These are phyloP conservation scores for Protonemura montana DNA, from an alignment of 2,888 invertebrate species.

Conservation along the genomic window DNA sequence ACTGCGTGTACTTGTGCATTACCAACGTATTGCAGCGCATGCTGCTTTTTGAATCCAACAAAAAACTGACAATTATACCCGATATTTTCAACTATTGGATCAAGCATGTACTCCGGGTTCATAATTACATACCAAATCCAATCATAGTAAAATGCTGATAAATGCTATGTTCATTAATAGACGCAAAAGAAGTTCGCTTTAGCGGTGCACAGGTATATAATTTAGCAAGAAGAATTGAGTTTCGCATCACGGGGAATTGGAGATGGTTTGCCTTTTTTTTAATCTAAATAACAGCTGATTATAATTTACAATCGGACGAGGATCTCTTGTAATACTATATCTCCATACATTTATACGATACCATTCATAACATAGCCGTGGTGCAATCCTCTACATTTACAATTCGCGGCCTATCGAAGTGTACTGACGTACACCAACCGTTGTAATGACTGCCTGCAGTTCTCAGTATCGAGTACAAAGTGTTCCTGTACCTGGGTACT, in stretches of 20 bases:
- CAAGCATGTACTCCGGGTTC: slow-evolving; percentile 25
- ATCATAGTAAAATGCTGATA: background rate
- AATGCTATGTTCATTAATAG: background rate
- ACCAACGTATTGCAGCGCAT: too few relatives aligned
- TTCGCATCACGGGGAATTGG: background rate
- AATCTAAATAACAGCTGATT: background rate
- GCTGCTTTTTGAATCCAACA: background rate
- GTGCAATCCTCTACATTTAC: background rate
- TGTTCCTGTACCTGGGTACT: background rate
- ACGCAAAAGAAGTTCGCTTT: background rate
- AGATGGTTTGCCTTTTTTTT: background rate
- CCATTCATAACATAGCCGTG: background rate
- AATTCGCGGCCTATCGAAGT: background rate
- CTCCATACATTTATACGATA: background rate
- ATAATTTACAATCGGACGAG: background rate
- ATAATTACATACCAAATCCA: slow-evolving; percentile 35
- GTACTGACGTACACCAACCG: background rate
- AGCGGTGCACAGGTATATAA: background rate
- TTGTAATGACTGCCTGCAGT: background rate
- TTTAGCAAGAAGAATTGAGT: background rate
- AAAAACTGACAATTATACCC: background rate
- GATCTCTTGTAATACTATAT: background rate
- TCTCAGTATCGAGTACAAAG: background rate
- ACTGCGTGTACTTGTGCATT: too few relatives aligned
- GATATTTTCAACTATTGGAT: slow-evolving; percentile 9